Percentiles rank a stretch among this genome's conserved stretches.
phyloP scores from a whole-genome alignment of 2,888 invertebrate genomes.

The Idaea biselata region DNA sequence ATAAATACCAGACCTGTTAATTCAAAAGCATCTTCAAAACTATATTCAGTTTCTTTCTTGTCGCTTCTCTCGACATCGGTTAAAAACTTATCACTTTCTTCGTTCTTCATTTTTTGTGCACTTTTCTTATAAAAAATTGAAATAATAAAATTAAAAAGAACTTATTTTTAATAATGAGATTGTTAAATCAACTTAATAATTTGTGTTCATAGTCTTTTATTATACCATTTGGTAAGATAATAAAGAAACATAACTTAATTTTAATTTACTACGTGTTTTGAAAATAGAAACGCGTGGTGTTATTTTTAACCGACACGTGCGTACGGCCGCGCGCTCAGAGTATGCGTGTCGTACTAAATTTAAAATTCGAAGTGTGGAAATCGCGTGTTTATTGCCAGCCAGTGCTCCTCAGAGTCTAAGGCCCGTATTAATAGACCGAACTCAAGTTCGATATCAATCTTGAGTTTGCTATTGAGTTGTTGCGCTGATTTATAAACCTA shows the following conservation, averaged over 20 bases:
- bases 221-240: neutral
- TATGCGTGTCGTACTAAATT: slow-evolving; percentile 28
- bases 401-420: neutral
- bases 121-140: slow-evolving; percentile 5
- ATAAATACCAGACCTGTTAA: slow-evolving; percentile 54
- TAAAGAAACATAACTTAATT: neutral
- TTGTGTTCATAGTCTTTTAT: slow-evolving; percentile 6
- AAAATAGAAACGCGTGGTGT: slow-evolving; percentile 4
- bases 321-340: slow-evolving; percentile 15
- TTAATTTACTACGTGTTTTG: neutral
- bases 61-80: slow-evolving; percentile 43
- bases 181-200: neutral
- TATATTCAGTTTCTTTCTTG: slow-evolving; percentile 45
- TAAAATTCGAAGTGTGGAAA: slow-evolving; percentile 26
- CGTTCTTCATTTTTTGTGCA: slow-evolving; percentile 34
- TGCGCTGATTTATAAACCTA: no score
- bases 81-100: slow-evolving; percentile 34
- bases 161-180: neutral
- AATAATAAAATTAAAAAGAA: neutral
- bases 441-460: no score
- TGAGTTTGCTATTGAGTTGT: no score
- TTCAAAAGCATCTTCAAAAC: slow-evolving; percentile 72
- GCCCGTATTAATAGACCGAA: no score
- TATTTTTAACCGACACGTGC: slow-evolving; percentile 4
- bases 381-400: neutral